Percentiles rank a stretch among this genome's conserved stretches.
Conservation (phyloP, 2,888 invertebrate genomes). For the Pegoplata infirma region DNA sequence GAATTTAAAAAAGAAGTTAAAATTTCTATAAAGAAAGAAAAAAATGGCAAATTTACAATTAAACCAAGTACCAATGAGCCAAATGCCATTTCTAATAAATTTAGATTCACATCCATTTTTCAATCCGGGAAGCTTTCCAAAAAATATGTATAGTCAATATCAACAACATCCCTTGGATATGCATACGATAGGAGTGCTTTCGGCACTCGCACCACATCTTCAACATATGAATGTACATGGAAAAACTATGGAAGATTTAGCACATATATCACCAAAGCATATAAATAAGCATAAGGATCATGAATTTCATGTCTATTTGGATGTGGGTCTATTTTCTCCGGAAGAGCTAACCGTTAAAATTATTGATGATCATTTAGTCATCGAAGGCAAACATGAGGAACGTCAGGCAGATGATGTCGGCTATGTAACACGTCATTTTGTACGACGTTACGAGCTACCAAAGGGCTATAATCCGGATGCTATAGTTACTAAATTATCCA, state of each 20-base stretch:
- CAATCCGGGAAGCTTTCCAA: slow-evolving; percentile 73
- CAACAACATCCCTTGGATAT: slow-evolving; percentile 70
- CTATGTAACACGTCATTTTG: slow-evolving; percentile 88
- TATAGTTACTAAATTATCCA: slow-evolving; percentile 86
- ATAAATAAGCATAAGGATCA: slow-evolving; percentile 77
- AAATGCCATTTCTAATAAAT: slow-evolving; percentile 72
- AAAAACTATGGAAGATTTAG: slow-evolving; percentile 64
- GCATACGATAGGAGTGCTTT: slow-evolving; percentile 71
- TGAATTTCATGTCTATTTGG: slow-evolving; percentile 83
- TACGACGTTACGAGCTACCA: slow-evolving; percentile 84
- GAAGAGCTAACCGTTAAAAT: slow-evolving; percentile 85
- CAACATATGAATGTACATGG: slow-evolving; percentile 68
- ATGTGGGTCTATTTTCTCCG: slow-evolving; percentile 85
- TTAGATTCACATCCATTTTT: slow-evolving; percentile 73
- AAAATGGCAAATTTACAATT: slow-evolving; percentile 68
- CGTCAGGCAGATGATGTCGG: slow-evolving; percentile 84
- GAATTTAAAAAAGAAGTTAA: no score
- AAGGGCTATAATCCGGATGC: slow-evolving; percentile 83
- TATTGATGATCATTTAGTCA: slow-evolving; percentile 80
- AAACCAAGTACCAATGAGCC: no score
- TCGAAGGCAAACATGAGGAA: slow-evolving; percentile 86
- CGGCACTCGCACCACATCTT: slow-evolving; percentile 71
- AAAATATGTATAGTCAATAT: slow-evolving; percentile 72
- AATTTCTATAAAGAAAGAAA: neutral
- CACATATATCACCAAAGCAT: slow-evolving; percentile 43